These are phyloP conservation scores for Myotis pilosus DNA, from an alignment of 2,797 vertebrate genomes.

Conservation along the genomic window DNA sequence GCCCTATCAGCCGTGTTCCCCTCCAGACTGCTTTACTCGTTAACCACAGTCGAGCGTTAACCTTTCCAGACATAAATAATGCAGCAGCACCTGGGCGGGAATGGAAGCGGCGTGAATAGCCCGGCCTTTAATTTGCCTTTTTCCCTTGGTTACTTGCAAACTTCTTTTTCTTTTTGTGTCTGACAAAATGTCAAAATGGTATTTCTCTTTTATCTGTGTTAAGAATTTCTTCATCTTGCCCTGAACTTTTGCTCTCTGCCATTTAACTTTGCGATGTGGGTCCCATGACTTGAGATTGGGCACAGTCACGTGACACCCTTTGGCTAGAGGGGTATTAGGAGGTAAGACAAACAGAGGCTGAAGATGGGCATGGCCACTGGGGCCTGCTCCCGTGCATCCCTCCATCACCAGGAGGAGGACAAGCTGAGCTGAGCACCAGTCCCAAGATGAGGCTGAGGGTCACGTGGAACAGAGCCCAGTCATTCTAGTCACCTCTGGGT, in stretches of 20 bases:
- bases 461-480: not conserved
- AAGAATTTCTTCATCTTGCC: not conserved
- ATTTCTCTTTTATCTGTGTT: slow-evolving; percentile 38
- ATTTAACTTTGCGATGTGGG: not conserved
- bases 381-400: not conserved
- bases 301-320: not conserved
- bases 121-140: slow-evolving; percentile 3
- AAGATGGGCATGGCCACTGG: no score
- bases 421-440: not conserved
- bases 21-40: slow-evolving; percentile 39
- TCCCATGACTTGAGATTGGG: not conserved
- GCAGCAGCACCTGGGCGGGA: not conserved
- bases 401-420: not conserved
- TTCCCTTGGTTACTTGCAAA: not conserved
- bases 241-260: not conserved
- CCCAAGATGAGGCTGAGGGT: not conserved
- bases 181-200: slow-evolving; percentile 57
- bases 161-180: slow-evolving; percentile 49
- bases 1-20: slow-evolving; percentile 14
- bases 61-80: slow-evolving; percentile 65
- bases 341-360: not conserved
- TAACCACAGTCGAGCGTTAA: slow-evolving; percentile 27
- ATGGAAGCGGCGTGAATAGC: not conserved
- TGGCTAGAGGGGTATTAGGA: not conserved
- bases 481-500: not conserved